Evolutionary conservation across 2,113 vertebrate genomes (phyloP), one percentile per base, ranked within the genome.

Genomic region (Cnemophilus loriae): DNA sequence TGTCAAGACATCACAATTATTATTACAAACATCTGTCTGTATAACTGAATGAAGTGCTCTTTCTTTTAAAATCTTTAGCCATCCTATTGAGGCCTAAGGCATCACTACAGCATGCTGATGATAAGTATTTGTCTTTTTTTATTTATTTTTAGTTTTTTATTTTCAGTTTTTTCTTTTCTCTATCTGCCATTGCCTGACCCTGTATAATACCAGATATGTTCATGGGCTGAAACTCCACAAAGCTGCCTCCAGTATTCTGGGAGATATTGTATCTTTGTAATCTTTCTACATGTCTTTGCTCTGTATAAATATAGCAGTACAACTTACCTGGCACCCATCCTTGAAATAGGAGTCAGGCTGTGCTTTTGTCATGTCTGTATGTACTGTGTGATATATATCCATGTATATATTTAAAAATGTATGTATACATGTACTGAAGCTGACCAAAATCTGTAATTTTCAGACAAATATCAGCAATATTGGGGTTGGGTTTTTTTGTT

Each of bases 241-340:
- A 65, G 30, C 2, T 47, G 16, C n/a, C 28, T 81, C 13, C 5
- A 73, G 3, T 53, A 27, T 49, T 74, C 37, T 90, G n/a, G 13
- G 18, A 18, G 2, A 52, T 49, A 28, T 10, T 64, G 4, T 26
- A 6, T 28, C 13, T 78, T 35, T 67, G 4, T 50, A 55, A 26
- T 63, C 7, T 76, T 49, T 55, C 6, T 50, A 8, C 5, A 9
- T 7, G 2, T 42, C 18, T 71, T 65, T 57, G 6, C 33, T 63
- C 10, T 46, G 14, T 14, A 52, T 39, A 73, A 80, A 50, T 33
- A 8, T 17, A 81, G 17, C 7, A 61, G 10, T 16, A 28, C 7
- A 56, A 32, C 15, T 76, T 84, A 32, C 30, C 8, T 65, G 41
- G 3, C 9, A 39, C 2, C 3, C 0, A 0, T 55, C 26, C 19